Conservation (phyloP, 2,113 vertebrate species). For the Dascyllus trimaculatus region DNA sequence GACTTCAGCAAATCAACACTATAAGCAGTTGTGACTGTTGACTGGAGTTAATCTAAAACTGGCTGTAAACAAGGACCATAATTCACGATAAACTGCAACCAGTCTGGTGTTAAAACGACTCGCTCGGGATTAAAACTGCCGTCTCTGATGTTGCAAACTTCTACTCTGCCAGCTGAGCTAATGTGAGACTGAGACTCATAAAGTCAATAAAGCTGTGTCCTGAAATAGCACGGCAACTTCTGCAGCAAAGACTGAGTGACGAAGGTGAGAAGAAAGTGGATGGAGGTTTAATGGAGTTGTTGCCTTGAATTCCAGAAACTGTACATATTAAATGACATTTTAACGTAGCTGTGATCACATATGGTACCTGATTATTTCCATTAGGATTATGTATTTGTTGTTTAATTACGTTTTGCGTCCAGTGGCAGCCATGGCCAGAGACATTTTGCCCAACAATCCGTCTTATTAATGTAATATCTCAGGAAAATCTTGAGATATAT, state of each 20-base stretch:
- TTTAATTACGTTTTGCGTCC: too few species aligned
- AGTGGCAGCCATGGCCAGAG: too few species aligned
- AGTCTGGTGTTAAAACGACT: constrained; percentile 48
- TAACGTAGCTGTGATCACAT: neutral
- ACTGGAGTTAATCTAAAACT: constrained; percentile 70
- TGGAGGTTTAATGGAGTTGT: neutral
- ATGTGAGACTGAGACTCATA: constrained; percentile 24
- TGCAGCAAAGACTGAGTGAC: neutral
- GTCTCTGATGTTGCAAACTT: constrained; percentile 36
- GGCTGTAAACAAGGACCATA: constrained; percentile 71
- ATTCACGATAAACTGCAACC: constrained; percentile 65
- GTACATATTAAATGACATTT: neutral
- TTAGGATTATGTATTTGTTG: too few species aligned
- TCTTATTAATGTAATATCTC: too few species aligned
- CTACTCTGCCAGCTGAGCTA: constrained; percentile 50
- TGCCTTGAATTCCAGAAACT: too few species aligned
- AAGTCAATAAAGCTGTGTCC: constrained; percentile 21
- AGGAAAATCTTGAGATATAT: too few species aligned
- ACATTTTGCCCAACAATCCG: too few species aligned
- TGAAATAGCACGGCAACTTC: constrained; percentile 19
- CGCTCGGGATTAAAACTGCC: constrained; percentile 43
- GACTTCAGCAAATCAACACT: constrained; percentile 46
- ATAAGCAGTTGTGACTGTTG: constrained; percentile 63
- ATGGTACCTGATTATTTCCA: too few species aligned
- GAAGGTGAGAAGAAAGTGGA: too few species aligned